Base-by-base conservation (phyloP, 2,888 invertebrate genomes). In the Erebia epiphron region DNA sequence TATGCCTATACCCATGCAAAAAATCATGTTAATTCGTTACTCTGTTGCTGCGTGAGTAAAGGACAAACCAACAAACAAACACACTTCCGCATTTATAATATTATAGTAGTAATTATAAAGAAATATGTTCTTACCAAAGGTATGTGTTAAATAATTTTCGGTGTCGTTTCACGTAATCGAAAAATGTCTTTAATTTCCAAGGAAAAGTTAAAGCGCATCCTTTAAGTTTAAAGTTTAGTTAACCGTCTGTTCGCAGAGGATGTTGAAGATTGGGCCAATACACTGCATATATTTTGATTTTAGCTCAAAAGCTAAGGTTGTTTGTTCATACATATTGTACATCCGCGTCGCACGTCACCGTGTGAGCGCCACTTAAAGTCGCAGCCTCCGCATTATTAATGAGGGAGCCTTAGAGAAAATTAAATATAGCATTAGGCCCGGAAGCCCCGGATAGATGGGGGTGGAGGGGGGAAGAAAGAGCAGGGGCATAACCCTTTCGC, bases 371-470 rank as follows among this genome's bases (percentile, higher is more conserved):
- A 92, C 93, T 93, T 93, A 89, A 92, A 92, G 92, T 92, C 90
- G 90, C 88, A 90, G 87, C 88, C 87, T 90, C 89, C 91, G 87
- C 88, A 91, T 91, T 93, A 93, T 92, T 93, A 93, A 93, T 92
- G 93, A 92, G 92, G 85, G 91, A 91, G 92, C 90, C 92, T 92
- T 92, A 92, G 91, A 92, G 91, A 93, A 93, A 93, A 93, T 93
- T 93, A 93, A 93, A 93, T 93, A 93, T 92, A 92, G 92, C 93
- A 93, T 93, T 92, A 93, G 93, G 89, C 90, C 86, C 91, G 92
- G 92, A 91, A 91, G 88, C 91, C 85, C 83, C 86, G 89, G 86
- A 84, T 86, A 84, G 84, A 79, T 83, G 84, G 82, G 83, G 83
- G 75, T 67, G 77, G 79, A 80, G 80, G 81, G 75, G 68, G 78